These are phyloP conservation scores for Eupeodes corollae DNA, from an alignment of 1,140 invertebrate genomes.

Conservation along the genomic window DNA sequence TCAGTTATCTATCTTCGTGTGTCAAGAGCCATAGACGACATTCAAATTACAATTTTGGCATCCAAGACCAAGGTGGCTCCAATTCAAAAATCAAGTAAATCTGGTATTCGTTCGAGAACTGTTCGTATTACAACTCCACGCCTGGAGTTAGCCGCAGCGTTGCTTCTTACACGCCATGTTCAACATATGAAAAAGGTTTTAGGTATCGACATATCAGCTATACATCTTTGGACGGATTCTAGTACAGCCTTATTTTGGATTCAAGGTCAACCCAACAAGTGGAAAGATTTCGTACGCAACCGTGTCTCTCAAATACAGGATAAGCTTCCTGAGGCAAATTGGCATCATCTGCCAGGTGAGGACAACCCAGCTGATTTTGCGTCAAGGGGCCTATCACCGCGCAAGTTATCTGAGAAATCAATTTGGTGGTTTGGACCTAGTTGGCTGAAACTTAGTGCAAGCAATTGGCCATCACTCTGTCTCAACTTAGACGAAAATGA, in stretches of 20 bases:
- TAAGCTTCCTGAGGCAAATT: constrained; percentile 8
- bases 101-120: too few species aligned
- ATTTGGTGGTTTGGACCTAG: constrained; percentile 8
- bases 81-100: constrained; percentile 5
- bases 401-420: neutral
- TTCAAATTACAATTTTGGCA: too few species aligned
- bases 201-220: neutral
- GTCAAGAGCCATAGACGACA: too few species aligned
- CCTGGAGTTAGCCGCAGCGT: constrained; percentile 12
- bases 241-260: constrained; percentile 9
- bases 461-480: too few species aligned
- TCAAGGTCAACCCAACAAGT: constrained; percentile 1
- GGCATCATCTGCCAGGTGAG: constrained; percentile 16
- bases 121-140: constrained; percentile 8
- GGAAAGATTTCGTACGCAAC: constrained; percentile 25
- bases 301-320: constrained; percentile 18
- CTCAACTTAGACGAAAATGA: too few species aligned
- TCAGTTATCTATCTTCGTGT: constrained; percentile 27
- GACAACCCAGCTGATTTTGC: constrained; percentile 21
- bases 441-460: too few species aligned
- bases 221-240: constrained; percentile 7
- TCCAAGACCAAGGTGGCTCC: constrained; percentile 8
- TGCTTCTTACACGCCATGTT: constrained; percentile 5
- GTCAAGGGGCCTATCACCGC: constrained; percentile 8
- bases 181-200: neutral